These are phyloP conservation scores for Saccostrea cuccullata DNA, from an alignment of 1,140 invertebrate genomes.

Conservation along the genomic window DNA sequence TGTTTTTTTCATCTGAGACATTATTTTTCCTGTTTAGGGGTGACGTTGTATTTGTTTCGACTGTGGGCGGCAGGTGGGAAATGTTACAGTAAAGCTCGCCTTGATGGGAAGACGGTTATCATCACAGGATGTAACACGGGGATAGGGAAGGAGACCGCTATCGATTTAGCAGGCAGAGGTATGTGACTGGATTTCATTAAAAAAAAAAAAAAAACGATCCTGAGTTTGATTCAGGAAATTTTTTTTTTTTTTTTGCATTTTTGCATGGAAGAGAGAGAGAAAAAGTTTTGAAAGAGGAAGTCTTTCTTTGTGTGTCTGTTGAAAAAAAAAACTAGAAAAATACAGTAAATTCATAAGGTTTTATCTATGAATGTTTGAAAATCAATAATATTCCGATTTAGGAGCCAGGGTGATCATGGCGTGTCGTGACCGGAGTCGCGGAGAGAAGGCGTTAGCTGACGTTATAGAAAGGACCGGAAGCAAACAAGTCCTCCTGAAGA, in stretches of 20 bases:
- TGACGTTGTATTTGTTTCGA: slow-evolving; percentile 45
- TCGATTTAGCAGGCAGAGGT: slow-evolving; percentile 81
- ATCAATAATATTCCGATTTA: neutral
- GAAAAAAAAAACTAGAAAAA: no score
- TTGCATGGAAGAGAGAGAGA: no score
- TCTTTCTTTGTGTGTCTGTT: no score
- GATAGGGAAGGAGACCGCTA: slow-evolving; percentile 90
- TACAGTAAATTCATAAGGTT: no score
- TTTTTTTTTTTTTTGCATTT: no score
- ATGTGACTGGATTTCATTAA: no score
- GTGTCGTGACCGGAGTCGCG: slow-evolving; percentile 87
- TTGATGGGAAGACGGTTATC: slow-evolving; percentile 87
- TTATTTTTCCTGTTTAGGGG: slow-evolving; percentile 20
- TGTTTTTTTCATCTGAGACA: no score
- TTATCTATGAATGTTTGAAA: no score
- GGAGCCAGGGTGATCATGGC: slow-evolving; percentile 90
- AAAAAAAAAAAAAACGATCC: no score
- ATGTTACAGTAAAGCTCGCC: slow-evolving; percentile 48
- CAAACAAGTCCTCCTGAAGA: slow-evolving; percentile 82
- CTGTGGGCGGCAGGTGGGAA: slow-evolving; percentile 49
- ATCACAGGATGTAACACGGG: slow-evolving; percentile 92
- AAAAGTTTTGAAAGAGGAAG: no score
- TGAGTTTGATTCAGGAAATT: no score
- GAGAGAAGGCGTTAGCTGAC: slow-evolving; percentile 86
- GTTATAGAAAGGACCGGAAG: slow-evolving; percentile 82